These are phyloP conservation scores for Diceros bicornis DNA, from an alignment of 2,797 vertebrate species.

Conservation along the genomic window DNA sequence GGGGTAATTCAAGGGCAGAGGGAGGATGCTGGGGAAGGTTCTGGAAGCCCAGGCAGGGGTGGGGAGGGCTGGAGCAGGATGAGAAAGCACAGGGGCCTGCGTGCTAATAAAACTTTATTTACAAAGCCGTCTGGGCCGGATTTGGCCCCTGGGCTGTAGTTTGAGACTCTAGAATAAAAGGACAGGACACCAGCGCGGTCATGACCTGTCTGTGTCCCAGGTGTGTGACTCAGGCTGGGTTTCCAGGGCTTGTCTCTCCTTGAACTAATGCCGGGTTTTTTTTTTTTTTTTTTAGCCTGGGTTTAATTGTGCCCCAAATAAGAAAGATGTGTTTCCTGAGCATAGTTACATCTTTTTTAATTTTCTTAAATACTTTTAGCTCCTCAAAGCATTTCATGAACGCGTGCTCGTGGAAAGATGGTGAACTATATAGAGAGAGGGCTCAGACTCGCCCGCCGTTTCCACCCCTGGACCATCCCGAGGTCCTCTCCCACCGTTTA, in stretches of 20 bases:
- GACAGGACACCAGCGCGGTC: too few species aligned
- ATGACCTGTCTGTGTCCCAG: neutral
- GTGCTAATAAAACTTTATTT: neutral
- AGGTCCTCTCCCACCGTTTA: rapidly evolving
- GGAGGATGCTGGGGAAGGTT: neutral
- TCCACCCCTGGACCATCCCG: rapidly evolving
- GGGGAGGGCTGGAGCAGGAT: neutral
- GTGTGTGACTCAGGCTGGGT: neutral
- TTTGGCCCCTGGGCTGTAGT: neutral
- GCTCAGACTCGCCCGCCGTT: rapidly evolving
- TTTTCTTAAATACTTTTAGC: neutral
- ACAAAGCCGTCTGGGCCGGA: neutral
- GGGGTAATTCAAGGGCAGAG: neutral
- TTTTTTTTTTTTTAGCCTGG: neutral
- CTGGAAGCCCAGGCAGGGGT: rapidly evolving
- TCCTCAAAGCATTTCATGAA: rapidly evolving
- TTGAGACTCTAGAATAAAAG: neutral
- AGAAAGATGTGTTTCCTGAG: neutral
- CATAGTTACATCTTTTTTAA: neutral
- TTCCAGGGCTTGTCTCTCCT: too few species aligned
- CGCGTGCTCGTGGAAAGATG: rapidly evolving
- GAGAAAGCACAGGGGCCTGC: neutral
- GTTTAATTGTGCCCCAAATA: neutral
- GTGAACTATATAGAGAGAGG: rapidly evolving
- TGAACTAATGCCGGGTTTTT: rapidly evolving